Evolutionary conservation across 2,797 vertebrate genomes (phyloP).

Genomic region (Harpagifer antarcticus): DNA sequence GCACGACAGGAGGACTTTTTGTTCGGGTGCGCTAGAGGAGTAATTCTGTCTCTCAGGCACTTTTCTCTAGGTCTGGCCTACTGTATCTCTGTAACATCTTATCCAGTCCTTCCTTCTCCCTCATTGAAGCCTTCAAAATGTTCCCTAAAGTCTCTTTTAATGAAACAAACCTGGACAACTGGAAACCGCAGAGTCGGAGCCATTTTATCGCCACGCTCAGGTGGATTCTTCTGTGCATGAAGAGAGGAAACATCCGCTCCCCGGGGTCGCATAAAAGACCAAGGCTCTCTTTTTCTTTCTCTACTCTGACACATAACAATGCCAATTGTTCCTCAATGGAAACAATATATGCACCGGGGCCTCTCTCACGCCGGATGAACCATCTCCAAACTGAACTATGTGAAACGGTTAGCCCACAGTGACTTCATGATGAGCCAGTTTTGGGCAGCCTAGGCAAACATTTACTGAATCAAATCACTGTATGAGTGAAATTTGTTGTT

Average conservation of each 20-base stretch:
- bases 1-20: conserved; percentile 45
- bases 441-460: conserved; percentile 8
- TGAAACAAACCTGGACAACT: conserved; percentile 53
- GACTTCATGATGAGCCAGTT: conserved; percentile 3
- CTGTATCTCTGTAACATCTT: conserved; percentile 50
- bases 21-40: conserved; percentile 44
- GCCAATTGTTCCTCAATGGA: conserved; percentile 51
- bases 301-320: conserved; percentile 34
- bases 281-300: conserved; percentile 45
- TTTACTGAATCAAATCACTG: conserved; percentile 5
- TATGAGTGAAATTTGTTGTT: neutral
- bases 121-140: conserved; percentile 39
- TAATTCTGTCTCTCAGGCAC: conserved; percentile 21
- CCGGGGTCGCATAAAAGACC: conserved; percentile 46
- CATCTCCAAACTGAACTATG: conserved; percentile 15
- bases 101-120: conserved; percentile 44
- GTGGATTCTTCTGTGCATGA: conserved; percentile 59
- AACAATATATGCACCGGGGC: conserved; percentile 10
- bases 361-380: conserved; percentile 13
- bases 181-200: conserved; percentile 52
- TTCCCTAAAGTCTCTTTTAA: conserved; percentile 60
- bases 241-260: conserved; percentile 66
- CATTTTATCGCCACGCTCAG: conserved; percentile 62
- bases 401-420: conserved; percentile 29
- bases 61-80: neutral